Conservation (phyloP, 2,113 vertebrate species). For the Pseudopodoces humilis region DNA sequence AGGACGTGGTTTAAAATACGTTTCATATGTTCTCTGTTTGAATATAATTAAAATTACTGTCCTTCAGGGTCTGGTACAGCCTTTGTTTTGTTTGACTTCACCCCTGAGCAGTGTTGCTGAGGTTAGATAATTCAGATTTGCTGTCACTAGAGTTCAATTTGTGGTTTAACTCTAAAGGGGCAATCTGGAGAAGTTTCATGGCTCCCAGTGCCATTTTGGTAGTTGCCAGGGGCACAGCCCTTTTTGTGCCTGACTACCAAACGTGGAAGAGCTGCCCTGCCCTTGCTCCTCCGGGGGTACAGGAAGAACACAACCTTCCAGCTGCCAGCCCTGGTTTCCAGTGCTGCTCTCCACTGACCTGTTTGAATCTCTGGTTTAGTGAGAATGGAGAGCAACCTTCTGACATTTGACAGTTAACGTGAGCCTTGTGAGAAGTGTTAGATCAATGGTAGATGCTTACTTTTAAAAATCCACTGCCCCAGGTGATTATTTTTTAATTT, state of each 20-base stretch:
- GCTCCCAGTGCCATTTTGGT: neutral
- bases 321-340: neutral
- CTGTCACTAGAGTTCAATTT: neutral
- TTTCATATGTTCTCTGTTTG: neutral
- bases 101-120: neutral
- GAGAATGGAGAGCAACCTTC: neutral
- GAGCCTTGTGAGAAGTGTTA: neutral
- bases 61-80: neutral
- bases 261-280: neutral
- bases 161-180: neutral
- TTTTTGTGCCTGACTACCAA: neutral
- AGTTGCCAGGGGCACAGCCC: neutral
- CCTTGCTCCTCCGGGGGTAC: neutral
- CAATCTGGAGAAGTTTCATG: neutral
- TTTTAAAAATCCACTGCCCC: neutral
- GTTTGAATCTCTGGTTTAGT: neutral
- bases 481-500: neutral
- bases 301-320: neutral
- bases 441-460: neutral
- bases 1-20: neutral
- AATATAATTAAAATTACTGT: neutral
- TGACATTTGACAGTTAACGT: neutral
- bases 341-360: neutral
- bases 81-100: conserved; percentile 11
- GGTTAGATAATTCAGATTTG: neutral